These are phyloP conservation scores for Eupeodes latifasciatus DNA, from an alignment of 2,888 invertebrate genomes.

Conservation along the genomic window DNA sequence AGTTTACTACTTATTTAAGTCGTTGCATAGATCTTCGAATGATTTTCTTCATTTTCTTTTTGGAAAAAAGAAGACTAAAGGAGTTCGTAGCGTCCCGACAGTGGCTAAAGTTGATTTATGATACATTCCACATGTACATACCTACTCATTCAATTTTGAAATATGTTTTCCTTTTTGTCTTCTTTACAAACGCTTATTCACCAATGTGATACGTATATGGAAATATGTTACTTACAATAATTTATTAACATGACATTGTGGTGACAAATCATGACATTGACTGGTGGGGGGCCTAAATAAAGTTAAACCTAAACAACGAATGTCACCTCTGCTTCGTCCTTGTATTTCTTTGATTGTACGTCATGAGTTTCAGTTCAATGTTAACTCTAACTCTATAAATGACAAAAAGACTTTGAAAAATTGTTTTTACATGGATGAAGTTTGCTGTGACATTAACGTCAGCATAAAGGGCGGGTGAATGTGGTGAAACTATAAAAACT, in stretches of 20 bases:
- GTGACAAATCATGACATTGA: slow-evolving; percentile 21
- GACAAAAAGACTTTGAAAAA: slow-evolving; percentile 65
- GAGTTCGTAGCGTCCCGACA: too few species aligned
- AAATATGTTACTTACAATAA: background rate
- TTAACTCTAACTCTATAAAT: slow-evolving; percentile 52
- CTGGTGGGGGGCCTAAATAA: background rate
- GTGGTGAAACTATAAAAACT: slow-evolving; percentile 19
- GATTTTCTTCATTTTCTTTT: too few species aligned
- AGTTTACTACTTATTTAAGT: too few species aligned
- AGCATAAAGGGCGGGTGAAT: background rate
- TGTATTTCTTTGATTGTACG: background rate
- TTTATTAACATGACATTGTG: slow-evolving; percentile 17
- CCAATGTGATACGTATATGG: too few species aligned
- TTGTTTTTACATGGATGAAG: slow-evolving; percentile 68
- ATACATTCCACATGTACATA: too few species aligned
- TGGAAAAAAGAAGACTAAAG: too few species aligned
- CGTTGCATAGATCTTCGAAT: too few species aligned
- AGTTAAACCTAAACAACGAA: slow-evolving; percentile 50
- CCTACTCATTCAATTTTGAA: too few species aligned
- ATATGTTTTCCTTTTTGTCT: background rate
- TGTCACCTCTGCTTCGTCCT: slow-evolving; percentile 20
- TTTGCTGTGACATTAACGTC: background rate
- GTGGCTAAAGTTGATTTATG: background rate
- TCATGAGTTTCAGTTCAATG: slow-evolving; percentile 44
- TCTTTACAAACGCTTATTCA: too few species aligned